Percentiles rank a stretch among this genome's conserved stretches.
Evolutionary conservation across 2,888 invertebrate species (phyloP).

Genomic region (Eucera pruinosa): DNA sequence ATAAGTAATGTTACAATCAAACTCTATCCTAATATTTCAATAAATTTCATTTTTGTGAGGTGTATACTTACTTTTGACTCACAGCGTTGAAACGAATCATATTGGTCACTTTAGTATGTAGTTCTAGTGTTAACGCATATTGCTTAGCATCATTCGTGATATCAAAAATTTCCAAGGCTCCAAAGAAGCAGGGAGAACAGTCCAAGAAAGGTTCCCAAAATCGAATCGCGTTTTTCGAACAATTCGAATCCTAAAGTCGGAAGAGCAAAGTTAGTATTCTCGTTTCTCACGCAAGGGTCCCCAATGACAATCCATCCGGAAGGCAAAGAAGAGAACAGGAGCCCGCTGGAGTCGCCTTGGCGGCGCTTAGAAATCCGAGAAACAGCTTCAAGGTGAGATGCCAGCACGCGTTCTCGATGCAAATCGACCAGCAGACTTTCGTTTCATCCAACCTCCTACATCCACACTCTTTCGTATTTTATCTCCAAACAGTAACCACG

Average conservation of each 20-base stretch:
- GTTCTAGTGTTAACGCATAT: no score
- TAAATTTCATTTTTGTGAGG: no score
- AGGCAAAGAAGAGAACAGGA: slow-evolving; percentile 40
- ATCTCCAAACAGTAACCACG: background rate
- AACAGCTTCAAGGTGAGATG: slow-evolving; percentile 52
- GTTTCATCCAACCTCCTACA: slow-evolving; percentile 11
- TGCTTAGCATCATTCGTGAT: no score
- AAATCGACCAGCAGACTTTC: slow-evolving; percentile 32
- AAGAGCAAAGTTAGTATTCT: background rate
- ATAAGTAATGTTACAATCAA: no score
- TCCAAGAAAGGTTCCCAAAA: no score
- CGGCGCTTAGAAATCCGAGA: slow-evolving; percentile 57
- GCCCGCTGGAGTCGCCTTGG: slow-evolving; percentile 40
- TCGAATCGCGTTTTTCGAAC: background rate
- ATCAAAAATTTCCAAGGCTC: no score
- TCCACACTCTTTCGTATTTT: background rate
- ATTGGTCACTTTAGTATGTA: no score
- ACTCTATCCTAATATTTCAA: no score
- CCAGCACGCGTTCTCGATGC: slow-evolving; percentile 24
- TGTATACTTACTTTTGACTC: no score
- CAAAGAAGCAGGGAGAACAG: no score
- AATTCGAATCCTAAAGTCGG: background rate
- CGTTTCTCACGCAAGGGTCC: slow-evolving; percentile 52
- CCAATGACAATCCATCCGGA: slow-evolving; percentile 48
- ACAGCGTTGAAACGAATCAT: no score